Base-by-base conservation (phyloP, 2,797 vertebrate species). In the Columba guinea region DNA sequence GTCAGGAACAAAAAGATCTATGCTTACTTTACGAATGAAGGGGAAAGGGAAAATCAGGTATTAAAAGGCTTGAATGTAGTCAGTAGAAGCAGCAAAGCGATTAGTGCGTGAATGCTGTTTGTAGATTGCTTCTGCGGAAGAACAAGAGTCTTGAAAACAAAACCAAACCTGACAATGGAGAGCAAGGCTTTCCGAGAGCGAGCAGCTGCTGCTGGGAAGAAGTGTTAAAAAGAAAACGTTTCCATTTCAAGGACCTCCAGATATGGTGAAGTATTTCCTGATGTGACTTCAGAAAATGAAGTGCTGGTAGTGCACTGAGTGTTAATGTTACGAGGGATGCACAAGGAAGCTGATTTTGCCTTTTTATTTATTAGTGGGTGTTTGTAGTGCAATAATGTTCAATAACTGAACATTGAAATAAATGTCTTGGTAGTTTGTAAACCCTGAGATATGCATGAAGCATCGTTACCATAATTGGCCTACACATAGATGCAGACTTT, bases 311-410 rank as follows among this genome's bases (percentile, higher is more conserved):
- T 41, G 5, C 0, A 3, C 49, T 4, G 67, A 73, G 85, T 4
- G 19, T 58, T 81, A 35, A 12, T 18, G 77, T 51, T 32, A 41
- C 37, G 10, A 15, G 60, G 3, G 0, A 8, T 1, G 26, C 1
- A 0, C 32, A 3, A 30, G 55, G 75, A 75, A 68, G 51, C 73
- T 3, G 37, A 64, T 56, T 28, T 71, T 0, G 1, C 79, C 63
- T 84, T 27, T 48, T 49, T 85, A 60, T 90, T 93, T 82, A 56
- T 82, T 89, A 0, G 20, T 35, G 89, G 91, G 63, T 82, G 80
- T n/a, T 89, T 77, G 82, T 53, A 67, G 95, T 82, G 95, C 93
- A 96, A 80, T 94, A 74, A 52, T 5, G 70, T 84, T 90, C 79
- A 49, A 1, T 24, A 60, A 49, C 80, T 52, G 89, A 88, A 41